Base-by-base conservation (phyloP, 2,113 vertebrate species). In the Ranitomeya imitator region DNA sequence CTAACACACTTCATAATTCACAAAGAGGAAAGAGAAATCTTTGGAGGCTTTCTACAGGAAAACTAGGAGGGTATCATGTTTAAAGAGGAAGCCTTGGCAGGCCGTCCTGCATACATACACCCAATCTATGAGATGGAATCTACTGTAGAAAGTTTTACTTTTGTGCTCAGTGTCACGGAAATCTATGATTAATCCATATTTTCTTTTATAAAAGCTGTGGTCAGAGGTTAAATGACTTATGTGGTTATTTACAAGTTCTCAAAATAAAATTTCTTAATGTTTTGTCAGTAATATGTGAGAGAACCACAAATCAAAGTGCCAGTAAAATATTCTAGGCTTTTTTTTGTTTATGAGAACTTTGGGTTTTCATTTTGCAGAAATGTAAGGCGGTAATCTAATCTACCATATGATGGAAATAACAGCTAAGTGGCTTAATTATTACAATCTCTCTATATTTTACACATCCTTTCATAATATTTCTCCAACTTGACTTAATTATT, bases 11-110 rank as follows among this genome's bases (percentile, higher is more conserved):
- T 69, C 73, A 79, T 85, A 85, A 89, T 65, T 79, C 74, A 21
- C 52, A 23, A 23, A 8, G 73, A 88, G 87, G 87, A 89, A 85
- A 85, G 82, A 89, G 26, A 78, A 79, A 63, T 54, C 82, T 67
- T 89, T 85, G 78, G 73, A 85, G 83, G 51, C 79, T 85, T 67
- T 84, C 79, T 69, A 89, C 81, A 89, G 81, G 87, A 88, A 88
- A 79, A 76, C 67, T 31, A 63, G 26, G 59, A 76, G 67, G 87
- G 81, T 18, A 84, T 73, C 3, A 19, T 84, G 87, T 89, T 89
- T 79, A 89, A 85, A 69, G 73, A 67, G 81, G 80, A 85, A 60
- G 59, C 54, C 8, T 23, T 89, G 60, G 81, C 73, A 84, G 45
- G 26, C 19, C n/a, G 51, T 67, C 59, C 80, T 76, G 21, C n/a